Conservation (phyloP, 2,797 vertebrate genomes). For the Chiloscyllium punctatum region DNA sequence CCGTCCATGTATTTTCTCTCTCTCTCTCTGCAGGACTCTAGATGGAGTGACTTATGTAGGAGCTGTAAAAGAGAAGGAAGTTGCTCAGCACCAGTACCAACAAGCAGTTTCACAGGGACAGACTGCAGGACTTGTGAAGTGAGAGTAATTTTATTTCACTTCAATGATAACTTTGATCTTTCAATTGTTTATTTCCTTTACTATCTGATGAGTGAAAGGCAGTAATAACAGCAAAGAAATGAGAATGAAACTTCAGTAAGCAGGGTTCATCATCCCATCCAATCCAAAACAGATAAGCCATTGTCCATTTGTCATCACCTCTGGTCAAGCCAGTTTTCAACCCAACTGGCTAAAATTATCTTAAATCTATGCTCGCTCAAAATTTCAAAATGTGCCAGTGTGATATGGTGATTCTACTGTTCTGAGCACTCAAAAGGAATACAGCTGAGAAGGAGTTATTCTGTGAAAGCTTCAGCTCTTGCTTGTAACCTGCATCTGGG, state of each 20-base stretch:
- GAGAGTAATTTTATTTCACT: slow-evolving; percentile 41
- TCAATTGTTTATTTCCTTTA: neutral
- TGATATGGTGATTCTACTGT: neutral
- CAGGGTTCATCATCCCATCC: neutral
- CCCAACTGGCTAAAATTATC: neutral
- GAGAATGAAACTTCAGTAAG: neutral
- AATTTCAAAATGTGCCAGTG: neutral
- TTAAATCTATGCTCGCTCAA: neutral
- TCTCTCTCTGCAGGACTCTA: slow-evolving; percentile 62
- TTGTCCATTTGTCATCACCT: neutral
- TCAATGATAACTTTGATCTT: slow-evolving; percentile 1
- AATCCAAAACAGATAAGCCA: neutral
- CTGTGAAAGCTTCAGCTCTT: neutral
- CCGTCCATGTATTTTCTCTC: neutral
- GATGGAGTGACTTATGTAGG: slow-evolving; percentile 66
- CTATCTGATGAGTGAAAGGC: neutral
- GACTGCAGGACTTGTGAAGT: slow-evolving; percentile 81
- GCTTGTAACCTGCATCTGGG: neutral
- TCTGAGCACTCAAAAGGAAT: neutral
- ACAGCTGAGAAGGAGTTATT: neutral
- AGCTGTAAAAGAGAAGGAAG: slow-evolving; percentile 75
- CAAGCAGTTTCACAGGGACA: slow-evolving; percentile 74
- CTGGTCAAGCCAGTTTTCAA: neutral
- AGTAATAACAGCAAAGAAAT: neutral
- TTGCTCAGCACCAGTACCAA: slow-evolving; percentile 75